Evolutionary conservation across 2,888 invertebrate genomes (phyloP).

Genomic region (Drosophila dives): DNA sequence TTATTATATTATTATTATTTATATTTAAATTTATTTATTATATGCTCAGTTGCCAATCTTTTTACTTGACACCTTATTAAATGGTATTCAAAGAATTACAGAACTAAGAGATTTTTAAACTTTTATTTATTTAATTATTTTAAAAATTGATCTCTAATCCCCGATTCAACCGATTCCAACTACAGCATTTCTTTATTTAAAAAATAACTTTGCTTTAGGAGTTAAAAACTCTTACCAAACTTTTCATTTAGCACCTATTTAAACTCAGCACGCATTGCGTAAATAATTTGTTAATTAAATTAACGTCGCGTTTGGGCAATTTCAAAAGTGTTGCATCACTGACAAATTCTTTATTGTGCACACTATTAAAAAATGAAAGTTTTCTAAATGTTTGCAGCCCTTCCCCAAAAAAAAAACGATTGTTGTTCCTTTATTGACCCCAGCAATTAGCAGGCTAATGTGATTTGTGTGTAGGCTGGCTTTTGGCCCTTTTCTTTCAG

Average conservation of each 20-base stretch:
- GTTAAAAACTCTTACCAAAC: not conserved
- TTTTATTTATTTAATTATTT: too few species aligned
- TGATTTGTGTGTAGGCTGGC: constrained; percentile 47
- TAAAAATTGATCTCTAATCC: not conserved
- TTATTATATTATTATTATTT: not conserved
- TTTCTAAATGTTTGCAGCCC: constrained; percentile 51
- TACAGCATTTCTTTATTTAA: not conserved
- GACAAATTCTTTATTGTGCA: constrained; percentile 47
- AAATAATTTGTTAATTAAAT: constrained; percentile 41
- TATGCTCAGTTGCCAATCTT: too few species aligned
- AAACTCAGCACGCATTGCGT: constrained; percentile 14
- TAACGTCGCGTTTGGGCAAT: constrained; percentile 43
- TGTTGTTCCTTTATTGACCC: constrained; percentile 43
- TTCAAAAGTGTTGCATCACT: constrained; percentile 53
- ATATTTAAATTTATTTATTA: not conserved
- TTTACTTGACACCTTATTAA: too few species aligned
- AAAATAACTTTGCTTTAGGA: not conserved
- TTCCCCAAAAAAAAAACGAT: constrained; percentile 31
- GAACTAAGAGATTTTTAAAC: not conserved
- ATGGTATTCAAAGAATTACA: too few species aligned
- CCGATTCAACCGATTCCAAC: not conserved
- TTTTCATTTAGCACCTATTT: constrained; percentile 31
- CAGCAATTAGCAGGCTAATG: constrained; percentile 63
- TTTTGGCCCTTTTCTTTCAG: constrained; percentile 1
- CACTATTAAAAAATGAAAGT: constrained; percentile 56